Evolutionary conservation across 2,113 vertebrate species (phyloP).

Genomic region (Gambusia holbrooki): DNA sequence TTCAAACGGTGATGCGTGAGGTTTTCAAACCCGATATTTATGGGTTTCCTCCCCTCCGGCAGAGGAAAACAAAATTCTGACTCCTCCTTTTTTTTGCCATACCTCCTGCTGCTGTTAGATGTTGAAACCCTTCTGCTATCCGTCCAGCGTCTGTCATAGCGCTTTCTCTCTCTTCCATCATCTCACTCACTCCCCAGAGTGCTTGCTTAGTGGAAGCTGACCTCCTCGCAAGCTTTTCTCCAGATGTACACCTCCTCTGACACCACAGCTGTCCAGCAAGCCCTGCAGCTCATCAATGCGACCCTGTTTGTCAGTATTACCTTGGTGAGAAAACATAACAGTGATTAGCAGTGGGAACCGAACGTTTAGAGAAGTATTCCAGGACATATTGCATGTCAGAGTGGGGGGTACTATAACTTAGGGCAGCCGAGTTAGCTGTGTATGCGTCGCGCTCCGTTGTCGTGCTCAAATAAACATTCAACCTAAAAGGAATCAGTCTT

Average conservation of each 20-base stretch:
- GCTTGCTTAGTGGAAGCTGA: slow-evolving; percentile 51
- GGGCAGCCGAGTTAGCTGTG: slow-evolving; percentile 10
- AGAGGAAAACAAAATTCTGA: neutral
- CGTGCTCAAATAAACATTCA: neutral
- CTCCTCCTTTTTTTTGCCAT: neutral
- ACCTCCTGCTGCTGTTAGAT: neutral
- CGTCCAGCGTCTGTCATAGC: slow-evolving; percentile 18
- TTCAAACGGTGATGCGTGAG: neutral
- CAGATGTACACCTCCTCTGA: slow-evolving; percentile 70
- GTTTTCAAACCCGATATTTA: neutral
- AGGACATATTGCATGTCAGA: slow-evolving; percentile 67
- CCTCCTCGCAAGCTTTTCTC: slow-evolving; percentile 66
- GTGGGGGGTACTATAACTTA: slow-evolving; percentile 46
- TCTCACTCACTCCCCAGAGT: slow-evolving; percentile 2
- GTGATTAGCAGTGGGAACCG: slow-evolving; percentile 63
- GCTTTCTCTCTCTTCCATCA: slow-evolving; percentile 1
- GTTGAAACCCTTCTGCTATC: neutral
- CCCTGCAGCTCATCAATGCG: slow-evolving; percentile 51
- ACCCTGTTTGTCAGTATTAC: slow-evolving; percentile 36
- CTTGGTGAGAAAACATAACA: slow-evolving; percentile 49
- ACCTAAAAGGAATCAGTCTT: neutral
- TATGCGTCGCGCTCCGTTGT: slow-evolving; percentile 6
- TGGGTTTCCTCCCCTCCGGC: neutral
- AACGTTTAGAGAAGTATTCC: slow-evolving; percentile 71
- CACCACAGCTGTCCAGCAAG: slow-evolving; percentile 70